Conservation (phyloP, 2,113 vertebrate species). For the Hippocampus guttulatus region DNA sequence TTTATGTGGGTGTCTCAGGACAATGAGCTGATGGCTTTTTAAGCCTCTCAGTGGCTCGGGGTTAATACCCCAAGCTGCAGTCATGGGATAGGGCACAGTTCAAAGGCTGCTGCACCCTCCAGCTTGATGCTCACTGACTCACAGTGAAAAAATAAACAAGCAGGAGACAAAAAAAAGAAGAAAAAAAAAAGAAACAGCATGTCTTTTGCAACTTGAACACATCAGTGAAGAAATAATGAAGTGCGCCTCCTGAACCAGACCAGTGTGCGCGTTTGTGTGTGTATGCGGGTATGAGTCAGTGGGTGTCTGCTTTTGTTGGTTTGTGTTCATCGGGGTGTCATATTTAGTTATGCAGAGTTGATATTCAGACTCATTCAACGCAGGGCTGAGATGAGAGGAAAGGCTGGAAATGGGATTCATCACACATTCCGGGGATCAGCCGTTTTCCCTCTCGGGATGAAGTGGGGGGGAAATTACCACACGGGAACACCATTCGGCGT, state of each 20-base stretch:
- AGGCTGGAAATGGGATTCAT: constrained; percentile 60
- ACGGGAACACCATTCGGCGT: constrained; percentile 16
- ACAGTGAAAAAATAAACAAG: constrained; percentile 64
- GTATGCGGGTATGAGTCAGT: not conserved
- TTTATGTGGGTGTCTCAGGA: constrained; percentile 71
- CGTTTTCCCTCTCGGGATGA: constrained; percentile 25
- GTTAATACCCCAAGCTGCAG: constrained; percentile 67
- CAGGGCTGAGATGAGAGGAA: constrained; percentile 42
- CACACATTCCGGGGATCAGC: constrained; percentile 58
- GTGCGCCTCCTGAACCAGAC: constrained; percentile 31
- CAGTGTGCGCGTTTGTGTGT: constrained; percentile 9
- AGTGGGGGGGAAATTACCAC: constrained; percentile 11
- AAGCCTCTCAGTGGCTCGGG: constrained; percentile 79
- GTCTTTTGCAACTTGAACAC: constrained; percentile 60
- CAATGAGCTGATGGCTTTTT: constrained; percentile 84
- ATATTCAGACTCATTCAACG: constrained; percentile 42
- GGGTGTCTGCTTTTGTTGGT: not conserved
- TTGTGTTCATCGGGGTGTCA: constrained; percentile 41
- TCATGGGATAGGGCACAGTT: constrained; percentile 68
- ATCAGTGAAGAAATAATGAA: constrained; percentile 64
- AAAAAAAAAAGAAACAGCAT: constrained; percentile 38
- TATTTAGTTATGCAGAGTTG: constrained; percentile 47
- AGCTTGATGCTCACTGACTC: constrained; percentile 52
- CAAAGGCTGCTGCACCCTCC: constrained; percentile 64
- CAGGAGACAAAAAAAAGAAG: constrained; percentile 33